These are phyloP conservation scores for Epirrita christyi DNA, from an alignment of 2,888 invertebrate genomes.

Conservation along the genomic window DNA sequence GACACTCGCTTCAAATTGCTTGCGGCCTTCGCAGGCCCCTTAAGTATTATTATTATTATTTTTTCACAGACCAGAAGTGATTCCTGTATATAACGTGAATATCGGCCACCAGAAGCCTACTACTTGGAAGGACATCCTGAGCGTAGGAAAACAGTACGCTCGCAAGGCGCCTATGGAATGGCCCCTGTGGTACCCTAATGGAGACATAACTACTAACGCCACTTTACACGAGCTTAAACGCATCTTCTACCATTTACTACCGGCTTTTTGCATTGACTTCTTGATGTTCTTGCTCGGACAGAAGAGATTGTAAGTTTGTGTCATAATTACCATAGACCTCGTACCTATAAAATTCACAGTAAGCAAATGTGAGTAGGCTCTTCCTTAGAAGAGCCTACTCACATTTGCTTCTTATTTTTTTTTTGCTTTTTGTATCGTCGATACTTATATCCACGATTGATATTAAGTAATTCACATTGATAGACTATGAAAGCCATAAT, in stretches of 20 bases:
- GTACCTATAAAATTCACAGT: too few species aligned
- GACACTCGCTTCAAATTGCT: too few species aligned
- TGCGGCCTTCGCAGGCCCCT: too few species aligned
- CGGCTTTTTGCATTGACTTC: slow-evolving; percentile 92
- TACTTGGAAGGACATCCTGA: slow-evolving; percentile 93
- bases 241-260: slow-evolving; percentile 90
- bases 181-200: slow-evolving; percentile 94
- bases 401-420: too few species aligned
- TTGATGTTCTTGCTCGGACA: slow-evolving; percentile 89
- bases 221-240: slow-evolving; percentile 87
- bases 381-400: too few species aligned
- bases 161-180: slow-evolving; percentile 91
- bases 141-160: slow-evolving; percentile 87
- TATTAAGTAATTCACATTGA: too few species aligned
- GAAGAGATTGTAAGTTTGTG: slow-evolving; percentile 90
- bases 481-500: too few species aligned
- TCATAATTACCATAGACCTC: too few species aligned
- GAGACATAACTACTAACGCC: slow-evolving; percentile 88
- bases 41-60: too few species aligned
- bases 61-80: slow-evolving; percentile 61
- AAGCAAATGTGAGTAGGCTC: too few species aligned
- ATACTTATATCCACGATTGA: too few species aligned
- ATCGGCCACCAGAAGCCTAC: slow-evolving; percentile 92
- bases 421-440: too few species aligned
- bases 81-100: slow-evolving; percentile 95